Base-by-base conservation (phyloP, 2,113 vertebrate species). In the Pterocles orientalis region DNA sequence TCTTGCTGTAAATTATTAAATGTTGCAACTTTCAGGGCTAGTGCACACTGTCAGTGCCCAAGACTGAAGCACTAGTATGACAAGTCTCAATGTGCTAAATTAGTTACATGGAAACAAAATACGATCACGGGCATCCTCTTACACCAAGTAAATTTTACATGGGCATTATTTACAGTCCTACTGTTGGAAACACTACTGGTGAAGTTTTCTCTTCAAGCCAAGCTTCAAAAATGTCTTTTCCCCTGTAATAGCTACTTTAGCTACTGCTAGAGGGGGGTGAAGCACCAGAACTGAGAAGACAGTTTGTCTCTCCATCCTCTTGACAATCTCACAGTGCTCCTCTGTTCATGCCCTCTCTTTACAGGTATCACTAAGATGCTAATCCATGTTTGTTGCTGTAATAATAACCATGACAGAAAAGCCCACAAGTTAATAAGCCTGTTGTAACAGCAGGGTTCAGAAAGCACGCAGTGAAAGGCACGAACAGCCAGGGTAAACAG, bases 1-100 rank as follows among this genome's bases (percentile, higher is more conserved):
- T 56, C 95, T 66, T 90, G 70, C 78, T 71, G 47, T 95, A 80
- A 97, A 97, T 96, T 94, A 97, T 97, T 97, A 80, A 97, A 86
- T 80, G 33, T 51, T 69, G 73, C 88, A 87, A 62, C 64, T 80
- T 72, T 34, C 73, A 88, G 43, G 53, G 65, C 60, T 60, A 61
- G 16, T 9, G 31, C 65, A 86, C 33, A 14, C 21, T 58, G 8
- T 34, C 21, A 51, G 62, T 54, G 58, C n/a, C 34, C 31, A 33
- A 70, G 73, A 85, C 68, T 41, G 50, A 89, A 65, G 70, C 3
- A 82, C 33, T 6, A 86, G 66, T 17, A 56, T 34, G 62, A 86
- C 62, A 76, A 86, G 75, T 64, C 69, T 72, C 62, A 80, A 18
- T 14, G 60, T 51, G 80, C 86, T 85, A 47, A 88, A 94, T 95